Conservation (phyloP, 2,797 vertebrate species). For the Cyprinella venusta region DNA sequence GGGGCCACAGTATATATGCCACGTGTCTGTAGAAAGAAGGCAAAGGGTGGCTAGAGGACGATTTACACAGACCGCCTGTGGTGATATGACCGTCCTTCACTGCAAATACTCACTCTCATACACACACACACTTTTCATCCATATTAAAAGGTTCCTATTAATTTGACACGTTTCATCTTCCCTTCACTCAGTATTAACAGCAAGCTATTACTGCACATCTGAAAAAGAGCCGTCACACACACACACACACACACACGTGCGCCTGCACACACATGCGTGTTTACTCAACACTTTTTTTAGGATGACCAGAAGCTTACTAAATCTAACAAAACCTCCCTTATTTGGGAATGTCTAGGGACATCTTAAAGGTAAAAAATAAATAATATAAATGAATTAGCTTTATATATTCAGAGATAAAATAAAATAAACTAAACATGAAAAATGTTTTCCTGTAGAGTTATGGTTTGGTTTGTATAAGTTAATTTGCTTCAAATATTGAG, state of each 20-base stretch:
- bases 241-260: no score
- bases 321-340: slow-evolving; percentile 1
- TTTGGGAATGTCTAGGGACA: no score
- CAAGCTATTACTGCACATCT: slow-evolving; percentile 17
- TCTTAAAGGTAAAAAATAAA: no score
- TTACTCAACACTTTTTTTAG: no score
- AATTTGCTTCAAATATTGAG: no score
- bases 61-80: slow-evolving; percentile 22
- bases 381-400: not conserved
- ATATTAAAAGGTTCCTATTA: slow-evolving; percentile 35
- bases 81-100: slow-evolving; percentile 37
- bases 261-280: no score
- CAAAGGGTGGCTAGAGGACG: slow-evolving; percentile 25
- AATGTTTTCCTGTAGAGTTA: no score
- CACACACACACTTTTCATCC: slow-evolving; percentile 17
- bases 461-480: no score
- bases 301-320: not conserved
- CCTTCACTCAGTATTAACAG: slow-evolving; percentile 22
- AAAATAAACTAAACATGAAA: no score
- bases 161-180: slow-evolving; percentile 28
- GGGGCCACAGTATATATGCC: not conserved
- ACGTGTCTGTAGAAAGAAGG: not conserved
- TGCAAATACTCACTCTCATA: not conserved
- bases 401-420: not conserved
- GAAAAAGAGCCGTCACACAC: not conserved